These are phyloP conservation scores for Zaprionus ornatus DNA, from an alignment of 1,140 invertebrate genomes.

Conservation along the genomic window DNA sequence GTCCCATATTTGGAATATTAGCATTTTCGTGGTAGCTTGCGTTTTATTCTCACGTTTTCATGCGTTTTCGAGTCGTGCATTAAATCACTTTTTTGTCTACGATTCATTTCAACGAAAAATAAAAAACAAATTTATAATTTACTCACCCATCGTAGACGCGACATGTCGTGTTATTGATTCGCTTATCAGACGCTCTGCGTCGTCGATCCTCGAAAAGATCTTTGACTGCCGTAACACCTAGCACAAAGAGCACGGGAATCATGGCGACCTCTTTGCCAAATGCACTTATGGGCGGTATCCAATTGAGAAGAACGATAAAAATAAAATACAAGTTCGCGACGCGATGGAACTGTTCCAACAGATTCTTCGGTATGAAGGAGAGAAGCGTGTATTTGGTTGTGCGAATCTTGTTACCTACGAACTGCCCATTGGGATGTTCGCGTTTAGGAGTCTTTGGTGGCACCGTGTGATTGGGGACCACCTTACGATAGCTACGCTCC, in stretches of 20 bases:
- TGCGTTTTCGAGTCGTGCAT: no score
- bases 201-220: constrained; percentile 98
- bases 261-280: constrained; percentile 98
- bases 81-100: no score
- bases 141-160: constrained; percentile 95
- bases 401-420: constrained; percentile 92
- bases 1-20: no score
- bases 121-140: constrained; percentile 20
- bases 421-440: constrained; percentile 92
- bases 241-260: constrained; percentile 96
- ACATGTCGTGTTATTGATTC: constrained; percentile 97
- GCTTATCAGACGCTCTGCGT: constrained; percentile 94
- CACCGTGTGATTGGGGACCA: constrained; percentile 93
- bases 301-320: constrained; percentile 97
- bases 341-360: constrained; percentile 98
- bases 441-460: constrained; percentile 90
- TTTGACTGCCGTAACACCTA: constrained; percentile 98
- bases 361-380: constrained; percentile 97
- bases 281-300: constrained; percentile 96
- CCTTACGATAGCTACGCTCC: constrained; percentile 88
- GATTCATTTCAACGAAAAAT: no score
- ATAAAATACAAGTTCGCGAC: constrained; percentile 99
- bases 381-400: constrained; percentile 98
- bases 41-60: no score
- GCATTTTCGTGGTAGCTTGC: no score